Evolutionary conservation across 2,797 vertebrate genomes (phyloP).

Genomic region (Petrocephalus sullivani): DNA sequence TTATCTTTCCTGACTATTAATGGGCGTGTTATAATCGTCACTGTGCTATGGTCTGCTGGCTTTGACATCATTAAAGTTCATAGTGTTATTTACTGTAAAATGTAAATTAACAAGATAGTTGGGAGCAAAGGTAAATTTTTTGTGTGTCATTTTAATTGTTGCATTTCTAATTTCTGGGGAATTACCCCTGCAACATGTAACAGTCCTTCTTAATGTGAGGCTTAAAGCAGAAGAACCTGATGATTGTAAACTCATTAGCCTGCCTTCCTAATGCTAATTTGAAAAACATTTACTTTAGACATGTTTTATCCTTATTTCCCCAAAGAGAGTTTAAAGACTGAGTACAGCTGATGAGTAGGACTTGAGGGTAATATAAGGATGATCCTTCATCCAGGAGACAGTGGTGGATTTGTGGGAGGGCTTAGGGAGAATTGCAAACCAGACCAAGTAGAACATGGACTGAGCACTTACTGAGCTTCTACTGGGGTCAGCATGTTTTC

Average conservation of each 20-base stretch:
- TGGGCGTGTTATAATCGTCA: background rate
- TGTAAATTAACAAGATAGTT: background rate
- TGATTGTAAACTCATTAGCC: conserved; percentile 23
- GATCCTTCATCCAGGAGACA: conserved; percentile 25
- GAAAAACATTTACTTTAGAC: conserved; percentile 14
- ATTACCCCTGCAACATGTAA: conserved; percentile 18
- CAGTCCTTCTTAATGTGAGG: background rate
- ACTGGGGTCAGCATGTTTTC: conserved; percentile 1
- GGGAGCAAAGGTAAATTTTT: background rate
- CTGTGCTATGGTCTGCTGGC: background rate
- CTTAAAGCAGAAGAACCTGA: background rate
- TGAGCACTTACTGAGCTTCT: background rate
- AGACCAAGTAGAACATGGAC: background rate
- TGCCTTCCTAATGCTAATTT: conserved; percentile 13
- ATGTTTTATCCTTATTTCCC: conserved; percentile 20
- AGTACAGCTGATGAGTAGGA: conserved; percentile 21
- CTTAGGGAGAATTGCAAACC: background rate
- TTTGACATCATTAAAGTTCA: background rate
- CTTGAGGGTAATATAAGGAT: conserved; percentile 22
- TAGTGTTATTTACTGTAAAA: background rate
- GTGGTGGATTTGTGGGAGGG: conserved; percentile 31
- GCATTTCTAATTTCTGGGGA: background rate
- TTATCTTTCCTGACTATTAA: background rate
- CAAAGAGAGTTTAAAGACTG: conserved; percentile 20
- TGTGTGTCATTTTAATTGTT: background rate